phyloP scores from a whole-genome alignment of 2,113 vertebrate genomes.

The Elgaria multicarinata region DNA sequence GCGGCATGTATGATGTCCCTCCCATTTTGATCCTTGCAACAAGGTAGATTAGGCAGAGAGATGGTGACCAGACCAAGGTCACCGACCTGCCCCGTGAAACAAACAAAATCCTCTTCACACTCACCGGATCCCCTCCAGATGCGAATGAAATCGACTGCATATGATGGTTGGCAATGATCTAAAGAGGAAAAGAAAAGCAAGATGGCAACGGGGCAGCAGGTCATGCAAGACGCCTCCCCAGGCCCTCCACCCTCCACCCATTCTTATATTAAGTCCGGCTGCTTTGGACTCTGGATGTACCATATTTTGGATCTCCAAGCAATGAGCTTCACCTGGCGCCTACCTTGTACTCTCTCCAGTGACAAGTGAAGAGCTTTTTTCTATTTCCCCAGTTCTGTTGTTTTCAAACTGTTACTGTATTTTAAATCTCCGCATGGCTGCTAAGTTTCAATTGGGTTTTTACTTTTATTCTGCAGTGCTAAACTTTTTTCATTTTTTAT shows the following conservation, averaged over 20 bases:
- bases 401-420: no score
- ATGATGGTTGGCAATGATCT: conserved; percentile 97
- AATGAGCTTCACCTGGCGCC: no score
- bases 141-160: conserved; percentile 98
- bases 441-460: no score
- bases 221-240: accelerated
- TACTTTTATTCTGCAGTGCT: no score
- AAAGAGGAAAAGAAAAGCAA: background rate
- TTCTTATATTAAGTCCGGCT: background rate
- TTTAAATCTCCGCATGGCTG: no score
- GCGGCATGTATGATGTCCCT: no score
- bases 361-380: no score
- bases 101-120: conserved; percentile 49
- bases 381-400: no score
- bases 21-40: no score
- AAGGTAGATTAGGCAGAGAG: no score
- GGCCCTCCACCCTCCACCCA: accelerated
- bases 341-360: no score
- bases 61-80: background rate
- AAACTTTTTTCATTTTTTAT: no score
- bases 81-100: background rate
- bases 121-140: conserved; percentile 95
- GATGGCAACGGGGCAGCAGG: background rate
- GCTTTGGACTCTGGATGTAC: background rate
- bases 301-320: background rate